Conservation (phyloP, 2,113 vertebrate genomes). For the Microcebus lehilahytsara region DNA sequence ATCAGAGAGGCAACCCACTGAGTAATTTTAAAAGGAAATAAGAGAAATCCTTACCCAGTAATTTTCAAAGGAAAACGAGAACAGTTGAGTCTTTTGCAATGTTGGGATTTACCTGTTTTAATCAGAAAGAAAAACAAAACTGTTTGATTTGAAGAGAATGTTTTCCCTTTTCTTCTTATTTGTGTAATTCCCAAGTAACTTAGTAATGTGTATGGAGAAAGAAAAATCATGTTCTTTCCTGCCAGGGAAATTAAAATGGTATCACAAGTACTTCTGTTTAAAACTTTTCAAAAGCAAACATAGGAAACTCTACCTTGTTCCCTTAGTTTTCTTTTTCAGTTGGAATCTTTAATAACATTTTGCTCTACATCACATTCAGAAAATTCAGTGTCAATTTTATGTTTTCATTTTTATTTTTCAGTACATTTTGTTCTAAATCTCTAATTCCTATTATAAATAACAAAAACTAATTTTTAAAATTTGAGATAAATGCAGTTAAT, state of each 20-base stretch:
- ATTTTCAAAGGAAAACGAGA: slow-evolving; percentile 34
- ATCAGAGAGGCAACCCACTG: neutral
- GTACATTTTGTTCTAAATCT: neutral
- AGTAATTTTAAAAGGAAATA: neutral
- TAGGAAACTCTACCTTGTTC: neutral
- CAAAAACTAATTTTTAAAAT: slow-evolving; percentile 3
- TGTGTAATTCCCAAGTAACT: slow-evolving; percentile 43
- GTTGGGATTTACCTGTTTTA: slow-evolving; percentile 55
- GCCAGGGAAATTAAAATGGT: slow-evolving; percentile 32
- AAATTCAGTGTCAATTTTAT: neutral
- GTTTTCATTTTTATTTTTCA: slow-evolving; percentile 15
- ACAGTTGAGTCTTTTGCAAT: neutral
- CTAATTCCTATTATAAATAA: neutral
- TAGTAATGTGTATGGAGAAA: neutral
- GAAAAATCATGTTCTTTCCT: slow-evolving; percentile 14
- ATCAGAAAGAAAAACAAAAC: slow-evolving; percentile 43
- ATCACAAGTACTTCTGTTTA: slow-evolving; percentile 14
- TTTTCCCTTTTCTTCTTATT: slow-evolving; percentile 38
- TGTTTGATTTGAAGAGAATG: neutral
- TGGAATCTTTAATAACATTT: slow-evolving; percentile 5
- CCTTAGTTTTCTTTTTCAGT: neutral
- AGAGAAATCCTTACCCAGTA: neutral
- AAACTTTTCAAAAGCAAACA: slow-evolving; percentile 28
- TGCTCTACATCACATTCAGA: neutral
- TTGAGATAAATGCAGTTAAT: neutral